phyloP scores from a whole-genome alignment of 1,140 invertebrate genomes.

The Temnothorax longispinosus region DNA sequence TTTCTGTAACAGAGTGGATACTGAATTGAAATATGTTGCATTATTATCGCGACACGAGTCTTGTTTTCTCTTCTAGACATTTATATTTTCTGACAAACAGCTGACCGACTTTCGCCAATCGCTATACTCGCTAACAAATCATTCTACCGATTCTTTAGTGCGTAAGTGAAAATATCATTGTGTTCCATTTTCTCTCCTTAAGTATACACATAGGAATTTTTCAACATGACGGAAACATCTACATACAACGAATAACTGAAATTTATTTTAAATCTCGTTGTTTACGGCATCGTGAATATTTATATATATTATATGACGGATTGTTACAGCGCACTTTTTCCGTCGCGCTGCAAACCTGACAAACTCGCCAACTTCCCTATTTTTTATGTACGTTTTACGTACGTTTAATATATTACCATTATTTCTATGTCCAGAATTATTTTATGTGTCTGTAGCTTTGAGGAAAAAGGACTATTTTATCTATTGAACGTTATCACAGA shows the following conservation, averaged over 20 bases:
- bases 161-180: slow-evolving; percentile 24
- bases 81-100: not conserved
- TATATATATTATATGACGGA: slow-evolving; percentile 7
- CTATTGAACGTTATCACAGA: not conserved
- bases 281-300: slow-evolving; percentile 40
- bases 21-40: not conserved
- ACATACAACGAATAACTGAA: not conserved
- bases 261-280: slow-evolving; percentile 30
- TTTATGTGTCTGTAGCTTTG: not conserved
- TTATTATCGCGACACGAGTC: not conserved
- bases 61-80: not conserved
- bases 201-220: slow-evolving; percentile 31
- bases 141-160: not conserved
- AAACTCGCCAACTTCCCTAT: not conserved
- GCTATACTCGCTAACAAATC: not conserved
- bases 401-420: not conserved
- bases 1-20: not conserved
- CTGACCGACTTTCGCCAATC: not conserved
- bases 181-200: not conserved
- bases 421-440: not conserved
- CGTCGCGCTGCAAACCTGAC: not conserved
- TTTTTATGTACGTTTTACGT: not conserved
- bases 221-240: slow-evolving; percentile 19
- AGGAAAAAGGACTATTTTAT: not conserved
- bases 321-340: not conserved